phyloP scores from a whole-genome alignment of 2,113 vertebrate genomes.

The Crotalus horridus region DNA sequence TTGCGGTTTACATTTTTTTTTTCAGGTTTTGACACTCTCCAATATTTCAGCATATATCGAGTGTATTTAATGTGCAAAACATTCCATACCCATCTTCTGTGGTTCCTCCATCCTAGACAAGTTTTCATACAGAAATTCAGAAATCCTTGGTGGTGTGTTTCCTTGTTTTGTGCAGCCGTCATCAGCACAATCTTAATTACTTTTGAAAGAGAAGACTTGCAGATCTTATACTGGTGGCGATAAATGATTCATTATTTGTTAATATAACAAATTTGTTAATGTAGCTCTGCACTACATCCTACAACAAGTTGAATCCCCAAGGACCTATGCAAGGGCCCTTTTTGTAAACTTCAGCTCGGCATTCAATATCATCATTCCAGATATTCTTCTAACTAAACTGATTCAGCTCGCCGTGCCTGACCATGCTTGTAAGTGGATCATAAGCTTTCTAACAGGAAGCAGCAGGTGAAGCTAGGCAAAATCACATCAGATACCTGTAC shows the following conservation, averaged over 20 bases:
- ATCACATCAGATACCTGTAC: too few relatives aligned
- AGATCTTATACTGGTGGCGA: not conserved
- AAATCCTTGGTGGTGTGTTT: not conserved
- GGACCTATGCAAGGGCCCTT: too few relatives aligned
- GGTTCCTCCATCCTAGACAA: not conserved
- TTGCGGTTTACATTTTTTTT: not conserved
- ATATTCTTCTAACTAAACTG: too few relatives aligned
- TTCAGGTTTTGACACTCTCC: not conserved
- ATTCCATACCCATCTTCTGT: not conserved
- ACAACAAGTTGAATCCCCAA: too few relatives aligned
- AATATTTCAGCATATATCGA: not conserved
- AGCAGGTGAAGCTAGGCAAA: too few relatives aligned
- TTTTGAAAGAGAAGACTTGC: not conserved
- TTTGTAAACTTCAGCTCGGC: too few relatives aligned
- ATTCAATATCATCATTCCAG: too few relatives aligned
- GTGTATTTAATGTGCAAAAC: not conserved
- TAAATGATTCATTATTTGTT: not conserved
- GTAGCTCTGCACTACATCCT: too few relatives aligned
- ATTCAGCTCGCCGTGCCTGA: too few relatives aligned
- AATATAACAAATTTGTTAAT: too few relatives aligned
- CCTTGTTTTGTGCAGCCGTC: not conserved
- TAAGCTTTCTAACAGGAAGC: too few relatives aligned
- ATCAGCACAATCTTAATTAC: not conserved
- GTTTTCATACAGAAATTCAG: not conserved
- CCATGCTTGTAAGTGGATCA: too few relatives aligned